Evolutionary conservation across 2,113 vertebrate species (phyloP), one percentile per base, ranked within the genome.

Genomic region (Nycticebus coucang): DNA sequence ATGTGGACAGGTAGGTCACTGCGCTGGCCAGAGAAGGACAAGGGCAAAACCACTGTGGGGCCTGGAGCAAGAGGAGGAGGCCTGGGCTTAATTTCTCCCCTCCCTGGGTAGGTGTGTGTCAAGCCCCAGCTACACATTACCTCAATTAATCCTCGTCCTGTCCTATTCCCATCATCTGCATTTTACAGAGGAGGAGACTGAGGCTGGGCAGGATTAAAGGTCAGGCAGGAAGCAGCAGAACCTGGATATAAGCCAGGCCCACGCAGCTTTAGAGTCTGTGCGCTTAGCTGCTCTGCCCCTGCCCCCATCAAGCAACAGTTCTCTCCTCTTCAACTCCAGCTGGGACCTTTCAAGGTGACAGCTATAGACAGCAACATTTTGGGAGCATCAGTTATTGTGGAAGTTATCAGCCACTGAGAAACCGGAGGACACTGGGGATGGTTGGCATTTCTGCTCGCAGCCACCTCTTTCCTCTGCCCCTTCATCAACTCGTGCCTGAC

Each of bases 11-110:
- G 72, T 4, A 94, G 87, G 81, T 97, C 96, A 96, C 77, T 3
- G 7, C 18, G 82, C 74, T 64, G 87, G 82, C 89, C 95, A 55
- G 60, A 96, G 92, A 96, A 89, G 55, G 94, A 80, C 83, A 93
- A 79, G 55, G 33, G 13, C 77, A 37, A 55, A 86, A 75, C 35
- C 21, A 24, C 9, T 1, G n/a, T 33, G 87, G 68, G 30, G 45
- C 60, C 71, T 9, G 33, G 55, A 85, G 45, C 24, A 14, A 41
- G 57, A 64, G 22, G 59, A 80, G 55, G 12, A 4, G 26, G 68
- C 28, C 69, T 8, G 17, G 24, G n/a, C 5, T 2, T 2, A 14
- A 12, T 4, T 68, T 53, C 66, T 57, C 59, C 30, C 21, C 30
- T 18, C 28, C 30, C n/a, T 2, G 2, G 21, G 22, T 28, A 8